These are phyloP conservation scores for Alauda arvensis DNA, from an alignment of 2,797 vertebrate species.

Conservation along the genomic window DNA sequence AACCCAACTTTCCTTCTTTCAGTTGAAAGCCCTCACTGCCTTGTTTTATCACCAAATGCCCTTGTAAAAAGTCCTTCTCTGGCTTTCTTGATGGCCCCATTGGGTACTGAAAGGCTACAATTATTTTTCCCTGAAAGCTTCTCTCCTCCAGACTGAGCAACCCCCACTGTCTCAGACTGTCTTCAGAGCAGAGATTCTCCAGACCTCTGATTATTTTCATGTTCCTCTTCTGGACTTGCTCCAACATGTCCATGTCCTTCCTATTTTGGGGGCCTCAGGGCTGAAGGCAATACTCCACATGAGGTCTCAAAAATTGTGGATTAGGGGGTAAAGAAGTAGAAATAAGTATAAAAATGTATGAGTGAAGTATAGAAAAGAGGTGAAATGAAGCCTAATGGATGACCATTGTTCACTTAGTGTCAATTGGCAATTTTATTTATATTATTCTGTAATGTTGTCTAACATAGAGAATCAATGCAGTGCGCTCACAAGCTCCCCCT, in stretches of 20 bases:
- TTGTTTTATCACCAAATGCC: not conserved
- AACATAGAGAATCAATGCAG: fast-evolving
- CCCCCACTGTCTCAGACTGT: not conserved
- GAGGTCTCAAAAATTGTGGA: not conserved
- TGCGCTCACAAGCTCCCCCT: not conserved
- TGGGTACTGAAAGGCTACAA: not conserved
- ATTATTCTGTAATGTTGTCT: not conserved
- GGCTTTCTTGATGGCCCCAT: not conserved
- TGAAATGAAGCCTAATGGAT: not conserved
- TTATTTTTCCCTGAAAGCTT: not conserved
- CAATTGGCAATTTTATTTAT: not conserved
- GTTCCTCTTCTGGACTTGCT: not conserved
- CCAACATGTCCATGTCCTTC: not conserved
- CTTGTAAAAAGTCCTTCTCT: not conserved
- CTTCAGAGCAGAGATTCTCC: not conserved
- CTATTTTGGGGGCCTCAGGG: not conserved
- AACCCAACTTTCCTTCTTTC: not conserved
- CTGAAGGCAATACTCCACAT: not conserved
- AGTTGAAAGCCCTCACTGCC: not conserved
- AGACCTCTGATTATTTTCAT: not conserved
- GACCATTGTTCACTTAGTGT: not conserved
- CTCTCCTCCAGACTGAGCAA: not conserved
- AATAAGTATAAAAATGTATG: not conserved
- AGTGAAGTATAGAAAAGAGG: not conserved
- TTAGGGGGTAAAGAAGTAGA: not conserved